Conservation (phyloP, 2,113 vertebrate genomes). For the Gobius niger region DNA sequence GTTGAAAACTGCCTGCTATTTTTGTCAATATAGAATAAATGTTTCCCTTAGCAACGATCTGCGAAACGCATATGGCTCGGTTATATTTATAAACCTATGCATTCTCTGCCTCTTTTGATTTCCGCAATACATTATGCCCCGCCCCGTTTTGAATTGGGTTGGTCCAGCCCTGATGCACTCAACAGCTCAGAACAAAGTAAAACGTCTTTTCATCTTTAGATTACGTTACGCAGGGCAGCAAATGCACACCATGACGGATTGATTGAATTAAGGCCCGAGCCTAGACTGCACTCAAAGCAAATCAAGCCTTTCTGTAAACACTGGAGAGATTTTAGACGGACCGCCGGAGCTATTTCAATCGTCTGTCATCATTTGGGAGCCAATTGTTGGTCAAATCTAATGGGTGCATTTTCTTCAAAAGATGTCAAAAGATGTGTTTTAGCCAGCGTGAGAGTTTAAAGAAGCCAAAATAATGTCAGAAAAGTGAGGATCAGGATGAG, state of each 20-base stretch:
- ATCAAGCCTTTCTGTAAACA: conserved; percentile 39
- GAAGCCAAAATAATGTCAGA: not conserved
- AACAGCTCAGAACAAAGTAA: conserved; percentile 1
- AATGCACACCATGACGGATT: not conserved
- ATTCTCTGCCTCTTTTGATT: not conserved
- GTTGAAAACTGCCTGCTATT: not conserved
- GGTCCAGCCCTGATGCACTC: conserved; percentile 7
- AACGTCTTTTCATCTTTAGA: conserved; percentile 19
- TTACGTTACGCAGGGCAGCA: conserved; percentile 6
- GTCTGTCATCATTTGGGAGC: conserved; percentile 23
- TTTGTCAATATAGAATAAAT: not conserved
- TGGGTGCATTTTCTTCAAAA: conserved; percentile 11
- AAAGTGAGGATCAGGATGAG: not conserved
- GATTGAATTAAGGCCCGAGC: conserved; percentile 19
- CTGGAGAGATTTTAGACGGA: not conserved
- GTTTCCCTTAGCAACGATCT: no score
- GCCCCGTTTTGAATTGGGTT: not conserved
- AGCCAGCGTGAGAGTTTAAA: not conserved
- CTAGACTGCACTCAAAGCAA: conserved; percentile 31
- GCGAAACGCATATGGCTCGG: no score
- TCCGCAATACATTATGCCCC: not conserved
- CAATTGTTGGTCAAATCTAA: conserved; percentile 28
- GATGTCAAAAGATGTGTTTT: conserved; percentile 10
- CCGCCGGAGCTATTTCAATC: conserved; percentile 24
- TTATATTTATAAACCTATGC: no score